Evolutionary conservation across 1,140 invertebrate species (phyloP).

Genomic region (Periplaneta americana): DNA sequence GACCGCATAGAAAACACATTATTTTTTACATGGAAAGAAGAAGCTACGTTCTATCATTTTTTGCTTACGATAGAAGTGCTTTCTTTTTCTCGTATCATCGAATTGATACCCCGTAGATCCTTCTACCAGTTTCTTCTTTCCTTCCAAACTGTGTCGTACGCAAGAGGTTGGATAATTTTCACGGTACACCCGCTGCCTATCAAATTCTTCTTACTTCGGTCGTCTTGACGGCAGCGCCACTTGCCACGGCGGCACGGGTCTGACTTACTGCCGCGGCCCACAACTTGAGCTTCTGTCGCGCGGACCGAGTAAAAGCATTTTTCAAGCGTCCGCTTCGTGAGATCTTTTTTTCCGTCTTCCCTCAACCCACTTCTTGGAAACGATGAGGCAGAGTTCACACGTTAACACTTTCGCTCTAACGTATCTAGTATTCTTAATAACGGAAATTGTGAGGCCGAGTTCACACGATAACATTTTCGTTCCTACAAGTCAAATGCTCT

Average conservation of each 20-base stretch:
- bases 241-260: not conserved
- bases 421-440: too few species aligned
- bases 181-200: not conserved
- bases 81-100: not conserved
- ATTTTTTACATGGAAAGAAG: not conserved
- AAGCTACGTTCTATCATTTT: not conserved
- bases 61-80: not conserved
- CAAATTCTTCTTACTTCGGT: not conserved
- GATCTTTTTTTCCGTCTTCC: not conserved
- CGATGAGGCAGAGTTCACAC: not conserved
- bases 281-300: not conserved
- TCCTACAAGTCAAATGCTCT: too few species aligned
- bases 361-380: not conserved
- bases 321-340: not conserved
- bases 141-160: not conserved
- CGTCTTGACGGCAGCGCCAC: not conserved
- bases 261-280: not conserved
- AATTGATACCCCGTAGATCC: not conserved
- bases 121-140: not conserved
- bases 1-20: not conserved
- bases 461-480: too few species aligned
- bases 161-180: not conserved
- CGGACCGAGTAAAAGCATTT: not conserved
- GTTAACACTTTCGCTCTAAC: too few species aligned
- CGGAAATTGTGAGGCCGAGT: too few species aligned